Base-by-base conservation (phyloP, 2,888 invertebrate species). In the Eupeodes latifasciatus region DNA sequence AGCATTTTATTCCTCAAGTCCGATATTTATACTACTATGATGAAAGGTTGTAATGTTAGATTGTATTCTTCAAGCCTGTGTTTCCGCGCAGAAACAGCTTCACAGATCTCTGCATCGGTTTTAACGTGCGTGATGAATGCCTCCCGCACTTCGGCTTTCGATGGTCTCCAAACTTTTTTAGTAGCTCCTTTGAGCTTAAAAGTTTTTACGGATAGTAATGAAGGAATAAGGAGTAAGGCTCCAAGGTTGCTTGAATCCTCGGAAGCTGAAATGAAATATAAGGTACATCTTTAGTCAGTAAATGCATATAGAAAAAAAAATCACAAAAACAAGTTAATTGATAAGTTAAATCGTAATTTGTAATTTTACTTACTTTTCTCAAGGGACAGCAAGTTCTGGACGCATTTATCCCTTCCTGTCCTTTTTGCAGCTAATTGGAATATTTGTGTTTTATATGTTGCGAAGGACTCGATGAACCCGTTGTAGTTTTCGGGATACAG, bases 321-420 rank as follows among this genome's bases (percentile, higher is more conserved):
- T 27, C 27, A 27, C 27, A 27, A 27, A 27, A 27, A 27, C 27
- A 27, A 27, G 27, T 27, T 27, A 27, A 27, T 27, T 27, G 27
- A 27, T 27, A 27, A 27, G 27, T 27, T 27, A 27, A 27, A 27
- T 27, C 27, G 1, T 27, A 67, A 34, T 5, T 12, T 36, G 51
- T 40, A 12, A 40, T 40, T 53, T 12, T 7, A 69, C 53, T 69
- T 69, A 40, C 53, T 16, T 12, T 69, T n/a, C 19, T 53, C 40
- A n/a, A 69, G 19, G 12, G 16, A 40, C 16, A 69, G 40, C 40
- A 55, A 40, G 12, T 69, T 69, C 40, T 69, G 67, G 34, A 69
- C 36, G n/a, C 4, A 53, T 16, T 36, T 69, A 12, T 69, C 67
- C 36, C 11, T 69, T 4, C 27, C 27, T 27, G 27, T 27, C 27